These are phyloP conservation scores for Apodemus speciosus DNA, from an alignment of 2,113 vertebrate species.

Conservation along the genomic window DNA sequence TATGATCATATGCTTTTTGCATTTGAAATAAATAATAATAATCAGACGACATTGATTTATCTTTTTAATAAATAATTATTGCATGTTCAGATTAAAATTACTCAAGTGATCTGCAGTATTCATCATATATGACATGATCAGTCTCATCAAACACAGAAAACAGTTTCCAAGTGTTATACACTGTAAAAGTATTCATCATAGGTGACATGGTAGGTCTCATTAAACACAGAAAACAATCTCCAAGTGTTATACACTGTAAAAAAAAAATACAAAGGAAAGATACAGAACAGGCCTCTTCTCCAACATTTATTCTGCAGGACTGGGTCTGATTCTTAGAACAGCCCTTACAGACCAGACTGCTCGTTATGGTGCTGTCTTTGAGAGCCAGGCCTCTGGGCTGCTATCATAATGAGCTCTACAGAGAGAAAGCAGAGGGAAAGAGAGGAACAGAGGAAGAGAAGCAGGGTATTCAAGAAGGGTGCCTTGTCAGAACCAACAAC, in stretches of 20 bases:
- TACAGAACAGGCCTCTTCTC: conserved; percentile 32
- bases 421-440: conserved; percentile 28
- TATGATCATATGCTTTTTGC: background rate
- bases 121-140: conserved; percentile 6
- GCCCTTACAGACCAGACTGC: conserved; percentile 57
- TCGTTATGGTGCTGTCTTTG: conserved; percentile 56
- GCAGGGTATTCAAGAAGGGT: conserved; percentile 58
- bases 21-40: conserved; percentile 36
- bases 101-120: conserved; percentile 65
- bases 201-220: conserved; percentile 47
- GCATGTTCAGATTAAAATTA: background rate
- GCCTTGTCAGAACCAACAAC: conserved; percentile 64
- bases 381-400: conserved; percentile 61
- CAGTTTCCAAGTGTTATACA: conserved; percentile 26
- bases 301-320: background rate
- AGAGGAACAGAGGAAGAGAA: background rate
- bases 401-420: conserved; percentile 68
- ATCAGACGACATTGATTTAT: conserved; percentile 46
- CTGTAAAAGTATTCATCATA: conserved; percentile 10
- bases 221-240: conserved; percentile 39
- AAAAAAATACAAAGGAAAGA: conserved; percentile 32
- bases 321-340: conserved; percentile 68
- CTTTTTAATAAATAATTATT: conserved; percentile 52
- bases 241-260: conserved; percentile 41
- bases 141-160: conserved; percentile 49